Percentiles rank a stretch among this genome's conserved stretches.
Conservation (phyloP, 2,888 invertebrate genomes). For the Mesodorylaimus sp. region DNA sequence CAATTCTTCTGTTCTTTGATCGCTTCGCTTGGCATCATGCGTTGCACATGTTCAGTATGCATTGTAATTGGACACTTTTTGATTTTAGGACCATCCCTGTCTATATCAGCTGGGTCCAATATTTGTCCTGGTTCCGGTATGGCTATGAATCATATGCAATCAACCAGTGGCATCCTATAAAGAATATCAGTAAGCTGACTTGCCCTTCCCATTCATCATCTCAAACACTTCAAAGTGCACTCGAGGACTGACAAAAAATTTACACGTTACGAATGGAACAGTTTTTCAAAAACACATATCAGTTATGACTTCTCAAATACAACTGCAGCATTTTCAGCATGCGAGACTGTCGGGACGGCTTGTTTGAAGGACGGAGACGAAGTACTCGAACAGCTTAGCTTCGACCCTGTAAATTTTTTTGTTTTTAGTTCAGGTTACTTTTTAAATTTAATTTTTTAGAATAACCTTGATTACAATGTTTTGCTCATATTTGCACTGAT, state of each 20-base stretch:
- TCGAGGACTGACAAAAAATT: too few relatives aligned
- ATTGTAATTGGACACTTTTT: too few relatives aligned
- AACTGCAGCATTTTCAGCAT: constrained; percentile 12
- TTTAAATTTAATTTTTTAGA: background rate
- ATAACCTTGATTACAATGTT: constrained; percentile 12
- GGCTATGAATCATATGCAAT: constrained; percentile 19
- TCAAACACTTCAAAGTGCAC: too few relatives aligned
- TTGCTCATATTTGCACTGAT: constrained; percentile 18
- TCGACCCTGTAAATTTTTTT: constrained; percentile 15
- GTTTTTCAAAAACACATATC: background rate
- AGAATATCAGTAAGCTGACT: constrained; percentile 13
- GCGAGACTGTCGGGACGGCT: constrained; percentile 9
- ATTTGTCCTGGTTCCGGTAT: constrained; percentile 21
- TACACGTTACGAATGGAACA: background rate
- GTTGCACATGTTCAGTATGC: too few relatives aligned
- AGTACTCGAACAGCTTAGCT: constrained; percentile 18
- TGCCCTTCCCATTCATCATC: too few relatives aligned
- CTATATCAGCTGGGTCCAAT: constrained; percentile 24
- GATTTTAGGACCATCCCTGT: constrained; percentile 19
- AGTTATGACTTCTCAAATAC: background rate
- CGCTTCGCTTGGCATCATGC: too few relatives aligned
- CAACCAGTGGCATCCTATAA: constrained; percentile 19
- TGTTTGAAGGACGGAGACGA: constrained; percentile 17
- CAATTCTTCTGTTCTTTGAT: too few relatives aligned
- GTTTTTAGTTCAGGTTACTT: too few relatives aligned